Conservation (phyloP, 53 echinoderm and acorn worm species). For the Zoroaster sp. region DNA sequence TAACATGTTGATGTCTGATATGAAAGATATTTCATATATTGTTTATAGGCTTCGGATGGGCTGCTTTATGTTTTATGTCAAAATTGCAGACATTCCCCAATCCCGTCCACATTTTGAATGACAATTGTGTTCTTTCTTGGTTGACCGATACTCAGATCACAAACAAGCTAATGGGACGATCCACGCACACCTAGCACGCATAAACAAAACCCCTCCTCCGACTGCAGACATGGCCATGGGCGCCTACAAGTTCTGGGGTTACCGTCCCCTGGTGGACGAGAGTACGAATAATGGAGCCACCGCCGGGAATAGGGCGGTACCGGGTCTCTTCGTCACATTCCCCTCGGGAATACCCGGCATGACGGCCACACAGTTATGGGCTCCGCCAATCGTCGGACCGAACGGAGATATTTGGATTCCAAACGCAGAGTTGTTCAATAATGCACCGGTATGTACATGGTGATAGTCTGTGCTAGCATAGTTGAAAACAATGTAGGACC, state of each 20-base stretch:
- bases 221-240: conserved; percentile 29
- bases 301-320: background rate
- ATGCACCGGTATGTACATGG: conserved; percentile 31
- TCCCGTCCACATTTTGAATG: background rate
- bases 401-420: conserved; percentile 42
- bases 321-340: conserved; percentile 50
- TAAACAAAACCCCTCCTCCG: background rate
- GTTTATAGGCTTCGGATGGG: too few species aligned
- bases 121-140: background rate
- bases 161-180: background rate
- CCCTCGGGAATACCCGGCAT: background rate
- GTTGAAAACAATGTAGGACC: too few species aligned
- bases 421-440: conserved; percentile 23
- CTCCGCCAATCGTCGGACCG: conserved; percentile 38
- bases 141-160: background rate
- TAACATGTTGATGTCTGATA: too few species aligned
- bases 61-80: too few species aligned
- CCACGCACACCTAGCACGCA: conserved; percentile 36
- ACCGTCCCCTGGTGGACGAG: conserved; percentile 17
- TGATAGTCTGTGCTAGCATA: too few species aligned
- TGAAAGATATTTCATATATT: too few species aligned
- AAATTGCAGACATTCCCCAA: background rate
- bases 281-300: background rate
- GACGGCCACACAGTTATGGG: conserved; percentile 36
- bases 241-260: conserved; percentile 45